These are phyloP conservation scores for Petromus typicus DNA, from an alignment of 2,113 vertebrate species.

Conservation along the genomic window DNA sequence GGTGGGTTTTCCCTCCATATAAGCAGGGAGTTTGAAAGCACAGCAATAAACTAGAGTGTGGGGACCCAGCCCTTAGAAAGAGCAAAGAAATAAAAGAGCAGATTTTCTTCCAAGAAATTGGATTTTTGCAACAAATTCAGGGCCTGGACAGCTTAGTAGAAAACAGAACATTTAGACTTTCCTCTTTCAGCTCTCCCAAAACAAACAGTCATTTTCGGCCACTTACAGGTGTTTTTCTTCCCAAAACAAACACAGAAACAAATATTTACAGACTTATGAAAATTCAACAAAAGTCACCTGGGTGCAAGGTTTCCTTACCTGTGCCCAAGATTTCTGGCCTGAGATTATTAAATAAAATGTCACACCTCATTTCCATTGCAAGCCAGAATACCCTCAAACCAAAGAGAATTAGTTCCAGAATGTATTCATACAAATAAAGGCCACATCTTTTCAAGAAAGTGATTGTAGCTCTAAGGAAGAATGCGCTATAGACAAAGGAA, in stretches of 20 bases:
- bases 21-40: background rate
- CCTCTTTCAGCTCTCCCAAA: constrained; percentile 58
- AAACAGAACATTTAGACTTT: constrained; percentile 31
- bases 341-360: constrained; percentile 22
- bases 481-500: background rate
- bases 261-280: constrained; percentile 80
- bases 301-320: constrained; percentile 44
- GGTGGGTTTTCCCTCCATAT: background rate
- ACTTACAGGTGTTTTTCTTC: constrained; percentile 65
- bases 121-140: constrained; percentile 44
- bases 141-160: background rate
- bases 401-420: background rate
- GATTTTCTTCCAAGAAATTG: constrained; percentile 47
- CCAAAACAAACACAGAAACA: constrained; percentile 77
- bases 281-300: constrained; percentile 72
- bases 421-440: background rate
- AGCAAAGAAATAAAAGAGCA: background rate
- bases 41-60: background rate
- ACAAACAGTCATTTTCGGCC: constrained; percentile 72
- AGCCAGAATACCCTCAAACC: background rate
- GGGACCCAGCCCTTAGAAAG: background rate
- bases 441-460: background rate
- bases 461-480: background rate
- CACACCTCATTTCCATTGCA: background rate
- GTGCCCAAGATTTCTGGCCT: background rate